Evolutionary conservation across 1,140 invertebrate genomes (phyloP), one percentile per base, ranked within the genome.

Genomic region (Lepidostoma basale): DNA sequence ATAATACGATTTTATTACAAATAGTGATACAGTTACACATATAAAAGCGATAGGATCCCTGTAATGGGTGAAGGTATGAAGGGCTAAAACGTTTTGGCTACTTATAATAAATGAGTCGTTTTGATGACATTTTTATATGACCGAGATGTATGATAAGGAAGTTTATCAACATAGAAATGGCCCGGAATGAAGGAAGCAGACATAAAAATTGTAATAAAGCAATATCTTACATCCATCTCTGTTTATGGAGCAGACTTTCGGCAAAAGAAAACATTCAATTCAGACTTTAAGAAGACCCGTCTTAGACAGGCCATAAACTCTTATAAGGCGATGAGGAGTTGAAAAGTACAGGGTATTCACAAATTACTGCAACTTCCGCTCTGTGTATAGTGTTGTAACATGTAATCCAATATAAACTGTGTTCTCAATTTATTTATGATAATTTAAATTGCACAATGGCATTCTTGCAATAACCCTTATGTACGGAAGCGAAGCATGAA

Each of bases 161-260:
- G n/a, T 47, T 20, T 47, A 47, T 47, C 44, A 47, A 12, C 20
- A 18, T 3, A 47, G 16, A 22, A 47, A 22, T 16, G 44, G 18
- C 23, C 22, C 23, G 20, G 44, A 47, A n/a, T n/a, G 44, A 47
- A 47, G 20, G 22, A 22, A 22, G 44, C 22, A 22, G 18, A 47
- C 44, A 47, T 47, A 47, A 47, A 36, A 47, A 47, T 47, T 47
- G 44, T 20, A 18, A 47, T 47, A 47, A 47, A 47, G 44, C 8
- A 47, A 20, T 47, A 47, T 47, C 44, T 47, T 47, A 47, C 44
- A 47, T 22, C 16, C 16, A 47, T 47, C 44, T 47, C 3, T 16
- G 16, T 47, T 47, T 47, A 47, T 20, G 44, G 44, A 1, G 20
- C 44, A 22, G 44, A 47, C 44, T 9, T 8, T 22, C 18, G n/a